Evolutionary conservation across 53 echinoderm and acorn worm genomes (phyloP), one percentile per base, ranked within the genome.

Genomic region (Astropecten irregularis): DNA sequence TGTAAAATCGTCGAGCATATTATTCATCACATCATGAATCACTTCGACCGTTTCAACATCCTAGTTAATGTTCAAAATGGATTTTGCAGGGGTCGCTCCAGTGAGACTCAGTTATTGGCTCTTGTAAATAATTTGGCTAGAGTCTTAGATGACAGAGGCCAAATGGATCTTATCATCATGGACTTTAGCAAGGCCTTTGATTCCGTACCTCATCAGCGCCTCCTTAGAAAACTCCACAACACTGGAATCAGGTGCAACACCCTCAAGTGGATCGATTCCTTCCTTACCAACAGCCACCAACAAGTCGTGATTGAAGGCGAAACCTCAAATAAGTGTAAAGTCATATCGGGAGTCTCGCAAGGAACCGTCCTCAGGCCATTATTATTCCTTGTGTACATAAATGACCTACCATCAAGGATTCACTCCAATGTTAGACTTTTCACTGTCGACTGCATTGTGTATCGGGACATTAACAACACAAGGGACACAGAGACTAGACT

Each of bases 1-100:
- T 89, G 86, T 44, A 92, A 89, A 38, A 16, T 89, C 11, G 21
- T 92, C 14, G 89, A 92, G 31, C 85, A 74, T 22, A 74, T 92
- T 10, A 50, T 84, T 23, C 76, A 64, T 21, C 65, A 82, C 67
- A 68, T 89, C 25, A 85, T 92, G 82, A 47, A 18, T 27, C 89
- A 86, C 31, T 31, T 89, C 13, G 86, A 92, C 15, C 42, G 69
- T 15, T 46, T 82, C 28, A 30, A 76, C 20, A 25, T 86, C 15
- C 77, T 76, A 0, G 66, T 67, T 20, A 60, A 86, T 5, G 9
- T 55, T n/a, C 92, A 89, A 76, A 89, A 86, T 82, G 86, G 88
- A 40, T 89, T 92, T 49, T 19, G 86, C 15, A 76, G 69, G 22
- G 69, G 59, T 26, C 79, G 81, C n/a, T 92, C 85, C 8, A 85